Percentiles rank a stretch among this genome's conserved stretches.
Conservation (phyloP, 2,113 vertebrate species). For the Chamaetylas fuelleborni region DNA sequence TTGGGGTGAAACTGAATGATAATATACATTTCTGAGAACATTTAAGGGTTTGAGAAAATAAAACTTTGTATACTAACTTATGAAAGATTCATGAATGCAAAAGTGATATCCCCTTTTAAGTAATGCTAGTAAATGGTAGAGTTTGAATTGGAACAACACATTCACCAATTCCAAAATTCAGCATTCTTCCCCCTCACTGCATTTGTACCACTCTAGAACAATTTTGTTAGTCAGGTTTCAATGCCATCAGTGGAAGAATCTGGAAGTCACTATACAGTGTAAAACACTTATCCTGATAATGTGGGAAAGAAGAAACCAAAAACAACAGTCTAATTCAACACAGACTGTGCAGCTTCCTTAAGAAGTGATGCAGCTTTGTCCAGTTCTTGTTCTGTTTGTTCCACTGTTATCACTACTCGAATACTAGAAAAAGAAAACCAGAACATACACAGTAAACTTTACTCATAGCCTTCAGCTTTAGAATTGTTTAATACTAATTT, state of each 20-base stretch:
- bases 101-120: background rate
- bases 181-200: background rate
- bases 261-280: background rate
- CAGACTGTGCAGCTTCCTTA: constrained; percentile 77
- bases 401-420: constrained; percentile 87
- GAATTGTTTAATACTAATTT: background rate
- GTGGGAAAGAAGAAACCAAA: background rate
- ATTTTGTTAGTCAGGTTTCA: background rate
- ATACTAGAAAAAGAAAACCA: constrained; percentile 77
- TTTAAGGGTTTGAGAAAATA: background rate
- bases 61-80: background rate
- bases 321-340: constrained; percentile 70
- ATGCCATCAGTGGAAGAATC: background rate
- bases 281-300: background rate
- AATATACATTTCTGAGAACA: background rate
- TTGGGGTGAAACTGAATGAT: background rate
- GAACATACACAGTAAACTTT: background rate
- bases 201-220: background rate
- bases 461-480: background rate
- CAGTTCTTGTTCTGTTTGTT: constrained; percentile 89
- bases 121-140: constrained; percentile 11
- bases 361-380: constrained; percentile 82
- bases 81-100: background rate
- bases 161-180: constrained; percentile 7
- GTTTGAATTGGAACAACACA: background rate